Evolutionary conservation across 2,888 invertebrate species (phyloP).

Genomic region (Drosophila picticornis): DNA sequence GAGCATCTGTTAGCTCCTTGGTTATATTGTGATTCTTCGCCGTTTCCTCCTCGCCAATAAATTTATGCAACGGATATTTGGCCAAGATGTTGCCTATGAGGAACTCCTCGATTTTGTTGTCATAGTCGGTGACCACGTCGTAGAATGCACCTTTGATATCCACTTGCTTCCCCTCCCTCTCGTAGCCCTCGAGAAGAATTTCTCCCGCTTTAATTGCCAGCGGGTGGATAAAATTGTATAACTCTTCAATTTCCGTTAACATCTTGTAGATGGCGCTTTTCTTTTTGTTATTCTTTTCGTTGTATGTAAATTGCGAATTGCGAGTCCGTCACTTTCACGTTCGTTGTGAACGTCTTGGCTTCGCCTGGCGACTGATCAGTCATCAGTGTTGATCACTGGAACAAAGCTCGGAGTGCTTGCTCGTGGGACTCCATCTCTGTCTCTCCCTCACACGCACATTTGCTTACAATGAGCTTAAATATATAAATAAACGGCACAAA

Average conservation of each 20-base stretch:
- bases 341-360: constrained; percentile 14
- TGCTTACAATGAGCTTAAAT: constrained; percentile 52
- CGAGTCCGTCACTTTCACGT: neutral
- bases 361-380: constrained; percentile 36
- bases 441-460: constrained; percentile 14
- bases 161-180: constrained; percentile 73
- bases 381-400: constrained; percentile 9
- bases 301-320: constrained; percentile 14
- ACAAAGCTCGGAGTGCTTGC: constrained; percentile 13
- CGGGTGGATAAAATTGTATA: constrained; percentile 82
- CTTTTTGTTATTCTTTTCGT: neutral
- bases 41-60: constrained; percentile 92
- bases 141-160: constrained; percentile 87
- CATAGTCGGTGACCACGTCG: constrained; percentile 93
- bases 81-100: constrained; percentile 87
- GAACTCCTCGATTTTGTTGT: constrained; percentile 90
- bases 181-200: constrained; percentile 83
- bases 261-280: constrained; percentile 39
- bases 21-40: constrained; percentile 84
- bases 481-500: constrained; percentile 35
- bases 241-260: constrained; percentile 76
- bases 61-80: constrained; percentile 87
- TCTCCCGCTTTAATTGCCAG: constrained; percentile 82
- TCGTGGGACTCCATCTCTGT: neutral
- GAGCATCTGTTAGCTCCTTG: constrained; percentile 89